A percentile compares a stretch with the other conserved stretches of the same genome.
These are phyloP conservation scores for Drosophila aff. DNA, from an alignment of 1,140 invertebrate genomes.

Conservation along the genomic window DNA sequence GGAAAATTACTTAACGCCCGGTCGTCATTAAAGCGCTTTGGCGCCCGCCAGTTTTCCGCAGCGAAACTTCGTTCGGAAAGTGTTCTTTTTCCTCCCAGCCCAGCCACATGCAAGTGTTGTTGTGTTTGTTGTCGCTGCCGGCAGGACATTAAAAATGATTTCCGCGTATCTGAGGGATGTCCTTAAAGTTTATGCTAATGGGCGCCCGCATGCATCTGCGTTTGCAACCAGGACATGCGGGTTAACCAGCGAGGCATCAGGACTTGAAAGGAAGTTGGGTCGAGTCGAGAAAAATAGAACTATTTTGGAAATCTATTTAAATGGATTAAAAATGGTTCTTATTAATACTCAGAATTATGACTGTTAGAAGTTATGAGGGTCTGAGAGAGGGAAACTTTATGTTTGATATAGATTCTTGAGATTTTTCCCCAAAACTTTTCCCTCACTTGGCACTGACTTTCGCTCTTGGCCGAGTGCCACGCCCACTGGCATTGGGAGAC, in stretches of 20 bases:
- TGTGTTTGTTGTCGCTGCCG: constrained; percentile 21
- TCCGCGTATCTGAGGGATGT: constrained; percentile 23
- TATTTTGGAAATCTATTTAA: constrained; percentile 9
- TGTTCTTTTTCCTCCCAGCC: background rate
- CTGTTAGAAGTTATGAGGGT: background rate
- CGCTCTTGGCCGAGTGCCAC: constrained; percentile 13
- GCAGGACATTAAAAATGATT: constrained; percentile 46
- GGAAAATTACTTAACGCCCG: constrained; percentile 66
- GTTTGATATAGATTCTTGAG: background rate
- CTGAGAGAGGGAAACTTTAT: background rate
- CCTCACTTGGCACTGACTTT: background rate
- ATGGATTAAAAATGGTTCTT: background rate
- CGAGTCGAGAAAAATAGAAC: background rate
- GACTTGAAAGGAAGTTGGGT: constrained; percentile 19
- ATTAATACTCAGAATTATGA: background rate
- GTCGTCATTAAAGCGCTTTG: constrained; percentile 54
- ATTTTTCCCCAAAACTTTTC: background rate
- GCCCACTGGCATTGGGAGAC: constrained; percentile 34
- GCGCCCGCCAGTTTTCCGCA: constrained; percentile 17
- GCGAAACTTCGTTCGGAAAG: constrained; percentile 20
- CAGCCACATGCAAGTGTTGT: constrained; percentile 16
- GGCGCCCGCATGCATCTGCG: constrained; percentile 47
- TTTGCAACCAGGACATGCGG: constrained; percentile 43
- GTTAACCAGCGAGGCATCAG: constrained; percentile 5
- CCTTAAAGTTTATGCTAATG: constrained; percentile 58